Evolutionary conservation across 2,797 vertebrate species (phyloP).

Genomic region (Scleropages formosus): DNA sequence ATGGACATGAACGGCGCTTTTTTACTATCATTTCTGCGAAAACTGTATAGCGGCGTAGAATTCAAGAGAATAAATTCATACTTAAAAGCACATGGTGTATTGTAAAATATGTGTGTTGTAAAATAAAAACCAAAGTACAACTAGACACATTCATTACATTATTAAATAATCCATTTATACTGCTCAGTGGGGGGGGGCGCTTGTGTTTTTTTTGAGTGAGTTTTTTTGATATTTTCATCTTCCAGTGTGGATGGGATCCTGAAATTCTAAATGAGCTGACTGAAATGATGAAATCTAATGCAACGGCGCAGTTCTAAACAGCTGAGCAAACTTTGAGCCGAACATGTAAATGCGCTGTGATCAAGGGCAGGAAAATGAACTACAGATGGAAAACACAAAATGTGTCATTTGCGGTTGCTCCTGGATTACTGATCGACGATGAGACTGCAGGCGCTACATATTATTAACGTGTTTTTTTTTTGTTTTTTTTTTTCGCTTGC

Average conservation of each 20-base stretch:
- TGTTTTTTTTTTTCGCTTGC: too few species aligned
- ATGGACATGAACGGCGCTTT: too few species aligned
- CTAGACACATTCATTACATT: background rate
- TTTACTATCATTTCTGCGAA: too few species aligned
- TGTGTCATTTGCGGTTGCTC: background rate
- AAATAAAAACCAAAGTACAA: conserved; percentile 16
- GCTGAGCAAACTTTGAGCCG: background rate
- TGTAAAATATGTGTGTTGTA: background rate
- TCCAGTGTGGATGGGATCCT: background rate
- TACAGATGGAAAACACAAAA: background rate
- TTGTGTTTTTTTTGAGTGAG: background rate
- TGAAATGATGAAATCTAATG: conserved; percentile 28
- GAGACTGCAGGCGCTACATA: too few species aligned
- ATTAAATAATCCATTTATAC: conserved; percentile 9
- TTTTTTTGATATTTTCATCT: background rate
- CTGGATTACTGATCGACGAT: too few species aligned
- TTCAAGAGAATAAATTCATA: too few species aligned
- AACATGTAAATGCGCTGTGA: conserved; percentile 12
- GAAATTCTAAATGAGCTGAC: background rate
- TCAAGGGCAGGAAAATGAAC: background rate
- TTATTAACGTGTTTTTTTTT: too few species aligned
- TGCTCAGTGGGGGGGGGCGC: background rate
- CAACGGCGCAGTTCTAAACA: background rate
- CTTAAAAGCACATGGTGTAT: too few species aligned
- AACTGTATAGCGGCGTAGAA: too few species aligned